Conservation (phyloP, 2,888 invertebrate genomes). For the Dyspetes luteomarginatus region DNA sequence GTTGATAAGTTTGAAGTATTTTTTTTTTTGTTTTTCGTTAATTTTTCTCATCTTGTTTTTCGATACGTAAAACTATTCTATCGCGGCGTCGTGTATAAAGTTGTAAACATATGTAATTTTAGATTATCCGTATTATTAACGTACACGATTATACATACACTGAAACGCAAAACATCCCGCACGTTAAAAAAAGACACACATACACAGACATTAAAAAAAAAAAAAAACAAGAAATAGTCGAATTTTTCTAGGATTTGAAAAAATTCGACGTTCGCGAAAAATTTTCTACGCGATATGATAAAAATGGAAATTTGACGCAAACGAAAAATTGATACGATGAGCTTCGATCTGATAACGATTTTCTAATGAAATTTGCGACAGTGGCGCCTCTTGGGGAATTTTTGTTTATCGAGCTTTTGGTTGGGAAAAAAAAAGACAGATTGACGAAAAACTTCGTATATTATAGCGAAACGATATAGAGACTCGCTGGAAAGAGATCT, state of each 20-base stretch:
- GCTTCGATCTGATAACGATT: not conserved
- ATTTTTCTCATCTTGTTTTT: conserved; percentile 53
- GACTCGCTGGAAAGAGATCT: conserved; percentile 50
- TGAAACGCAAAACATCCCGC: too few relatives aligned
- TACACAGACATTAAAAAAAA: conserved; percentile 19
- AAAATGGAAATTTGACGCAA: conserved; percentile 42
- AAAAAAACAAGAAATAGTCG: conserved; percentile 45
- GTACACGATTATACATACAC: conserved; percentile 58
- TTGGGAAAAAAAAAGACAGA: too few relatives aligned
- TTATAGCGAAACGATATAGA: not conserved
- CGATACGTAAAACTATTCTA: conserved; percentile 76
- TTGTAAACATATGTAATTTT: conserved; percentile 82
- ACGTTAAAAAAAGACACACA: conserved; percentile 49
- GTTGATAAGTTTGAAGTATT: not conserved
- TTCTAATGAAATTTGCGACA: not conserved
- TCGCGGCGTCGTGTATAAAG: conserved; percentile 79
- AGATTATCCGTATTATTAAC: conserved; percentile 81
- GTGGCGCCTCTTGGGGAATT: not conserved
- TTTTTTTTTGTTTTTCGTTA: conserved; percentile 12
- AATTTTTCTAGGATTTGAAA: too few relatives aligned
- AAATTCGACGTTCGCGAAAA: too few relatives aligned
- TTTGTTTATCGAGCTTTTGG: too few relatives aligned
- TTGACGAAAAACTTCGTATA: conserved; percentile 6
- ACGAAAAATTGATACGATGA: conserved; percentile 9
- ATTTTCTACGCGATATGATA: too few relatives aligned